Percentiles rank a stretch among this genome's conserved stretches.
Evolutionary conservation across 2,797 vertebrate species (phyloP).

Genomic region (Phaenicophaeus curvirostris): DNA sequence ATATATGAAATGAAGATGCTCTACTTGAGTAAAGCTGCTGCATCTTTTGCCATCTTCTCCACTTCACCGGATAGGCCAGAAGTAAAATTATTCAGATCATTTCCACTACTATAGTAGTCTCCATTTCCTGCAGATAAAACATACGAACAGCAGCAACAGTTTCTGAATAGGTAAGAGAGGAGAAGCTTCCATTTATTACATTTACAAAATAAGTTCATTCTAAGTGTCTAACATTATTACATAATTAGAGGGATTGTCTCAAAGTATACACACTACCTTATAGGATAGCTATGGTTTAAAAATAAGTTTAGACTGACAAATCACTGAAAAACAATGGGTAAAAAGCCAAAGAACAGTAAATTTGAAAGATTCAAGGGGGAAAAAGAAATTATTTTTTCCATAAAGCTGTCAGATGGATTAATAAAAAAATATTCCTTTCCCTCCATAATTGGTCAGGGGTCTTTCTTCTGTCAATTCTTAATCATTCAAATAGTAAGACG

Average conservation of each 20-base stretch:
- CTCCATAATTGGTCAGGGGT: neutral
- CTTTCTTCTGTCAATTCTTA: neutral
- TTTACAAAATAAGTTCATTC: neutral
- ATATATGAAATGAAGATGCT: neutral
- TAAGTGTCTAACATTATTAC: neutral
- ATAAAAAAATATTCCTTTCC: neutral
- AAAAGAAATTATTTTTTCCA: neutral
- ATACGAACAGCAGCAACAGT: neutral
- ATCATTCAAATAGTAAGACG: neutral
- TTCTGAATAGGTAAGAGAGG: neutral
- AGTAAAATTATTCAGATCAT: constrained; percentile 89
- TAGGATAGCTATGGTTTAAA: neutral
- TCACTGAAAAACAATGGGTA: neutral
- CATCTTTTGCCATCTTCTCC: constrained; percentile 72
- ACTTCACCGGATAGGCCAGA: constrained; percentile 64
- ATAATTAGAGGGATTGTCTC: neutral
- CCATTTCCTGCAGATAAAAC: constrained; percentile 82
- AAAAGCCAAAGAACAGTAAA: neutral
- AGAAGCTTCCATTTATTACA: neutral
- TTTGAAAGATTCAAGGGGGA: neutral
- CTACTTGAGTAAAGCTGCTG: constrained; percentile 81
- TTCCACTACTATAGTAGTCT: constrained; percentile 92
- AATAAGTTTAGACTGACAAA: neutral
- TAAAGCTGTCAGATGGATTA: neutral
- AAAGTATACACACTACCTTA: neutral